These are phyloP conservation scores for Australoheros facetus DNA, from an alignment of 2,797 vertebrate genomes.

Conservation along the genomic window DNA sequence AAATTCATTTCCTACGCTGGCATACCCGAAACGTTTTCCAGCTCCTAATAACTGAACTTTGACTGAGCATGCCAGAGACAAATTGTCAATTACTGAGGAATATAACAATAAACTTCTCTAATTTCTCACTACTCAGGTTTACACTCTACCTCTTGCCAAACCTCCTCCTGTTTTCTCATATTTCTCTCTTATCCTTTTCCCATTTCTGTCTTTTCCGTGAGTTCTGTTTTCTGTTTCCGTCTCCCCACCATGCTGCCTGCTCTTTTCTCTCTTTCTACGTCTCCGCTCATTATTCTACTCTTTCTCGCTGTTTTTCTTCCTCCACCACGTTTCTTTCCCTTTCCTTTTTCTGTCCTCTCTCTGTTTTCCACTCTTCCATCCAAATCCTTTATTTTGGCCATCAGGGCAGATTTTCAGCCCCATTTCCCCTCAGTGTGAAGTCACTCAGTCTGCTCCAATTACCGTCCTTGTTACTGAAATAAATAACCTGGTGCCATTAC, in stretches of 20 bases:
- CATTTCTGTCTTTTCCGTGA: not conserved
- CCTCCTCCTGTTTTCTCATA: constrained; percentile 23
- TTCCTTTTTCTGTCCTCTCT: constrained; percentile 34
- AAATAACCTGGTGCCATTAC: constrained; percentile 69
- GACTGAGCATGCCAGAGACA: constrained; percentile 47
- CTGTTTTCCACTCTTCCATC: constrained; percentile 71
- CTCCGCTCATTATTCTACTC: constrained; percentile 39
- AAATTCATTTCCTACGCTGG: constrained; percentile 41
- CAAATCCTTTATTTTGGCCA: constrained; percentile 79
- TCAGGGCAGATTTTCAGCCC: constrained; percentile 77
- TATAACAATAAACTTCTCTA: constrained; percentile 66
- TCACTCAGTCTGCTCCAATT: constrained; percentile 77
- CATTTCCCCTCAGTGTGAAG: constrained; percentile 79
- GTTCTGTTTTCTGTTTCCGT: constrained; percentile 16
- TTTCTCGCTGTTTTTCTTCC: constrained; percentile 43
- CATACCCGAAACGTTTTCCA: constrained; percentile 30
- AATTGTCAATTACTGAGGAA: constrained; percentile 68
- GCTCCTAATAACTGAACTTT: constrained; percentile 13
- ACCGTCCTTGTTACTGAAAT: constrained; percentile 74
- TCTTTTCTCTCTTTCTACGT: constrained; percentile 7
- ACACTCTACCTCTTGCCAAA: constrained; percentile 30
- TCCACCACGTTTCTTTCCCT: constrained; percentile 44
- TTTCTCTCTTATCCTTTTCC: constrained; percentile 14
- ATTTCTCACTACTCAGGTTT: constrained; percentile 61
- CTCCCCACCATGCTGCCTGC: constrained; percentile 1